Conservation (phyloP, 2,113 vertebrate species). For the Vulpes lagopus region DNA sequence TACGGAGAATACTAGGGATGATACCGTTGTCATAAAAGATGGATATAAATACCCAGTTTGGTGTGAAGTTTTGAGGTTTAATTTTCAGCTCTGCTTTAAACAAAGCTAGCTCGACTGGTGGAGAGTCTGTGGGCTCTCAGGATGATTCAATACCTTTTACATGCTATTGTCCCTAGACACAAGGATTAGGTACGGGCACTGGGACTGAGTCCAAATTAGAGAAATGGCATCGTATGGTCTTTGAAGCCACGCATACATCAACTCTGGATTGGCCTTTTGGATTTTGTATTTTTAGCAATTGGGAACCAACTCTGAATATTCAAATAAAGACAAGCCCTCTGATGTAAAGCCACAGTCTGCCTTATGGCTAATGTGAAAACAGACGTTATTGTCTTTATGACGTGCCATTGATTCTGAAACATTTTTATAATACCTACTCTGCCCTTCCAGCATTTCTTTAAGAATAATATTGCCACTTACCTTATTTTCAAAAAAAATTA, state of each 20-base stretch:
- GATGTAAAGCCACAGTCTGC: neutral
- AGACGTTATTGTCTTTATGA: neutral
- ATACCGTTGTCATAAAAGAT: neutral
- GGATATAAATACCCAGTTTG: neutral
- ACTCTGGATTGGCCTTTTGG: neutral
- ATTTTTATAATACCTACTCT: neutral
- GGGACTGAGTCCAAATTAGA: neutral
- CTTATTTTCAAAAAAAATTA: conserved; percentile 49
- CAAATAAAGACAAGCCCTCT: neutral
- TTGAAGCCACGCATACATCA: neutral
- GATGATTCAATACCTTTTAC: neutral
- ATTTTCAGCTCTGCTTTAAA: neutral
- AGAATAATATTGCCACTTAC: neutral
- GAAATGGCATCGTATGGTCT: neutral
- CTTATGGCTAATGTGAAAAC: neutral
- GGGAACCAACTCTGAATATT: neutral
- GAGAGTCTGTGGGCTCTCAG: neutral
- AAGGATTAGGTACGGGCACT: neutral
- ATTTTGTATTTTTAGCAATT: conserved; percentile 33
- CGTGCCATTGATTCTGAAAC: neutral
- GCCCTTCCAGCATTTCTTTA: neutral
- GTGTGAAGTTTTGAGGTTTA: neutral
- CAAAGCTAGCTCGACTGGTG: neutral
- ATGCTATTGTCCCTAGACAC: neutral
- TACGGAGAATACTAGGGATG: neutral